Base-by-base conservation (phyloP, 2,113 vertebrate species). In the Kryptolebias marmoratus region DNA sequence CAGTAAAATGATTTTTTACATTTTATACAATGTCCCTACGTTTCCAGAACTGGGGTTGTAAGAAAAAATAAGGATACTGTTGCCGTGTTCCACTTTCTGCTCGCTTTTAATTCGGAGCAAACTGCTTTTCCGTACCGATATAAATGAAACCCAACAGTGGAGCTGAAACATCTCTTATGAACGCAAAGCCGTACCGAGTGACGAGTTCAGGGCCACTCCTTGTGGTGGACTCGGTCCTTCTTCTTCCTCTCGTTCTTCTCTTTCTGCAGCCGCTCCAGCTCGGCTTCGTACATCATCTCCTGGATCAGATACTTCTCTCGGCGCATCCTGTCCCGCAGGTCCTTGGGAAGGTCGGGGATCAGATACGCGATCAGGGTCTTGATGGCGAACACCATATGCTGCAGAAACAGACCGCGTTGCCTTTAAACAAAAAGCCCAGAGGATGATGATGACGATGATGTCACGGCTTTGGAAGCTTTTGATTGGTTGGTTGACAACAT, bases 261-360 rank as follows among this genome's bases (percentile, higher is more conserved):
- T 65, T 96, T 96, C 82, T 97, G 96, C 53, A 98, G 94, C 16
- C 96, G 92, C 58, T 98, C 96, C 48, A 98, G 81, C 81, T 98
- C 96, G 0, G 96, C 96, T 89, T 99, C 97, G 28, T 99, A 98
- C 95, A 99, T 96, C 97, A 98, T 98, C 91, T 99, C 97, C 94
- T 99, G 97, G 87, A 99, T 98, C 62, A 99, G 87, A 75, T 98
- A 98, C 84, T 99, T 99, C 85, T 99, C 97, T 77, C 97, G 93
- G 57, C 97, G 94, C 97, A 99, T 99, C 28, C 96, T 92, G 82
- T 99, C 97, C 70, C 96, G 92, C 75, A 99, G 93, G 91, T 97
- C 96, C 92, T 98, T 98, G 14, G 97, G 97, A 81, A 98, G 95
- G 91, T 98, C 97, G 39, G 97, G 97, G 93, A 99, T 99, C 93